Conservation (phyloP, 2,797 vertebrate species). For the Pelobates cultripes region DNA sequence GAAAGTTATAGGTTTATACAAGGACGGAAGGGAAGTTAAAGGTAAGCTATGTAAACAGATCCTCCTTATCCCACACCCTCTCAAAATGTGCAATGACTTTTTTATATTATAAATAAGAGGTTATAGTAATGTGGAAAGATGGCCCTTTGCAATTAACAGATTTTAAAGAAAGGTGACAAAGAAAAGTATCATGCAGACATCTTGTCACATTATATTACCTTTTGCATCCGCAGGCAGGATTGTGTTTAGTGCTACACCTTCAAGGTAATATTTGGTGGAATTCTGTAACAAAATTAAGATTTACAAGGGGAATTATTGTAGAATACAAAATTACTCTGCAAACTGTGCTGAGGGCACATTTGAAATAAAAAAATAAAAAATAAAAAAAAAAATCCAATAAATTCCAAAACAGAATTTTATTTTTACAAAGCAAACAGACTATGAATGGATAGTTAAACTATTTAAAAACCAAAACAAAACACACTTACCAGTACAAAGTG, state of each 20-base stretch:
- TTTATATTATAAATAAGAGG: too few relatives aligned
- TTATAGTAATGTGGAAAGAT: too few relatives aligned
- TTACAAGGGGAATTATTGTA: too few relatives aligned
- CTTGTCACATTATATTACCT: constrained; percentile 62
- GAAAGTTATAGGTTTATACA: too few relatives aligned
- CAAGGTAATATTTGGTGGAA: constrained; percentile 68
- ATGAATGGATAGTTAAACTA: too few relatives aligned
- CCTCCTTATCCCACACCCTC: too few relatives aligned
- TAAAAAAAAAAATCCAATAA: background rate
- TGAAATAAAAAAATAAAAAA: constrained; percentile 4
- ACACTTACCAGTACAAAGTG: constrained; percentile 74
- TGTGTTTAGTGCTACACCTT: constrained; percentile 60
- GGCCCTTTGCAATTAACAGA: background rate
- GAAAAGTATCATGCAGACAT: background rate
- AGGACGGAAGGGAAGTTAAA: too few relatives aligned
- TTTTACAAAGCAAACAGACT: background rate
- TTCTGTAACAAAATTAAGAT: constrained; percentile 64
- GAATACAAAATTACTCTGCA: background rate
- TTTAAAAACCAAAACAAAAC: too few relatives aligned
- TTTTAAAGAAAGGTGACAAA: background rate
- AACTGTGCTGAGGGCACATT: background rate
- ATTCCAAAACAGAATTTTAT: too few relatives aligned
- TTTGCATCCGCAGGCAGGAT: constrained; percentile 64
- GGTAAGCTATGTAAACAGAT: too few relatives aligned
- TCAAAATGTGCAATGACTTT: too few relatives aligned